Conservation (phyloP, 1,140 invertebrate species). For the Cyclina sinensis region DNA sequence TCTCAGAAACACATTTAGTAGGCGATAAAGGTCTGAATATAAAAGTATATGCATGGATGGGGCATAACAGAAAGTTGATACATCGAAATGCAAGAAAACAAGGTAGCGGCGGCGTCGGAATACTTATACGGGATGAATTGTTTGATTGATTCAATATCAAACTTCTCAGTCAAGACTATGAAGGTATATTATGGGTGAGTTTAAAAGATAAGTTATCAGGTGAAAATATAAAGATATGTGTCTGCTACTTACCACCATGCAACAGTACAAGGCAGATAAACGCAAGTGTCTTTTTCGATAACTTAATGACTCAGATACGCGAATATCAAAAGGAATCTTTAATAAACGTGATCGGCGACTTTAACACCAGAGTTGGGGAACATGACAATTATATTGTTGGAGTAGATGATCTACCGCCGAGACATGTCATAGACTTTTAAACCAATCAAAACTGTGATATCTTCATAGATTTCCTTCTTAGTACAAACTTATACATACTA, state of each 20-base stretch:
- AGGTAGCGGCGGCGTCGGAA: conserved; percentile 56
- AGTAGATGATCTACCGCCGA: conserved; percentile 38
- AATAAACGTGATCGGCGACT: neutral
- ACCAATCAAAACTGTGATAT: conserved; percentile 52
- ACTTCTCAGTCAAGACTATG: neutral
- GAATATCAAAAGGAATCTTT: neutral
- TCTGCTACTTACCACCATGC: conserved; percentile 37
- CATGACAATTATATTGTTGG: conserved; percentile 52
- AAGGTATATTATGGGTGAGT: conserved; percentile 59
- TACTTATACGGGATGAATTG: conserved; percentile 26
- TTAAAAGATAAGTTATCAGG: conserved; percentile 33
- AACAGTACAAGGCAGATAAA: conserved; percentile 39
- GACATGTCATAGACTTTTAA: conserved; percentile 55
- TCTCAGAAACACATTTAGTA: conserved; percentile 60
- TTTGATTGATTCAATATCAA: conserved; percentile 13
- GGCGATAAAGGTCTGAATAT: conserved; percentile 18
- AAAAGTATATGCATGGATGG: conserved; percentile 42
- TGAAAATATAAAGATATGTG: conserved; percentile 33
- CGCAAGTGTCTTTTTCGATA: conserved; percentile 55
- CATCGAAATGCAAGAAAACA: conserved; percentile 46
- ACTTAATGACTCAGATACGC: conserved; percentile 1
- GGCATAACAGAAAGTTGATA: conserved; percentile 50
- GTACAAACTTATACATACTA: conserved; percentile 53
- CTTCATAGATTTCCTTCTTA: conserved; percentile 58
- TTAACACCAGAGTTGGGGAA: conserved; percentile 42